Conservation (phyloP, 2,113 vertebrate species). For the Anser cygnoides region DNA sequence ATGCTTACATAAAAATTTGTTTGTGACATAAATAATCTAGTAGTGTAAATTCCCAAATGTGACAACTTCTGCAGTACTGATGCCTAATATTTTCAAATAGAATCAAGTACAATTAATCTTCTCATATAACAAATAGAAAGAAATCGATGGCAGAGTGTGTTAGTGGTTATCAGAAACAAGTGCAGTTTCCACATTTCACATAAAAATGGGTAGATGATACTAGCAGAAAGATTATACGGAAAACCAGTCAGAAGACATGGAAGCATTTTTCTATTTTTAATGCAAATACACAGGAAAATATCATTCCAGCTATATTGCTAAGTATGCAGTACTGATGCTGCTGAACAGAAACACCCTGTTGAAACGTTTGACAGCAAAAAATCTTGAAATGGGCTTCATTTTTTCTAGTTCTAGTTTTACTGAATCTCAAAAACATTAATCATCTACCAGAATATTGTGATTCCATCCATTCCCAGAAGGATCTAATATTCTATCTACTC, state of each 20-base stretch:
- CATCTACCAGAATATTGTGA: not conserved
- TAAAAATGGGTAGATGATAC: not conserved
- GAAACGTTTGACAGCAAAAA: not conserved
- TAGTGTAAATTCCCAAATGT: slow-evolving; percentile 40
- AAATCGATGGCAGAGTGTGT: slow-evolving; percentile 13
- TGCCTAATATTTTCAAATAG: slow-evolving; percentile 55
- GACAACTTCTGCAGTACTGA: slow-evolving; percentile 46
- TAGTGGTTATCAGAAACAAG: slow-evolving; percentile 37
- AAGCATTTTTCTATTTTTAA: slow-evolving; percentile 5
- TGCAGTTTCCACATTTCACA: not conserved
- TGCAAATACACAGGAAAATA: not conserved
- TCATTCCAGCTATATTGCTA: not conserved
- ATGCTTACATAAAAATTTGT: slow-evolving; percentile 28
- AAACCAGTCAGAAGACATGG: not conserved
- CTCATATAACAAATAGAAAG: slow-evolving; percentile 12
- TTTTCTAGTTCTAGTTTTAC: not conserved
- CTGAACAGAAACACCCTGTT: not conserved
- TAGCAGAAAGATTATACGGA: not conserved
- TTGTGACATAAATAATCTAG: slow-evolving; percentile 57
- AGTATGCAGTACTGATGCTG: not conserved
- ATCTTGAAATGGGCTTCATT: not conserved
- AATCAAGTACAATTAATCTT: slow-evolving; percentile 57
- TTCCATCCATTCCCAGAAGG: not conserved
- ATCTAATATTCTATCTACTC: accelerated
- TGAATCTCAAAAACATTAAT: not conserved